Base-by-base conservation (phyloP, 2,888 invertebrate genomes). In the Chymomyza caudatula region DNA sequence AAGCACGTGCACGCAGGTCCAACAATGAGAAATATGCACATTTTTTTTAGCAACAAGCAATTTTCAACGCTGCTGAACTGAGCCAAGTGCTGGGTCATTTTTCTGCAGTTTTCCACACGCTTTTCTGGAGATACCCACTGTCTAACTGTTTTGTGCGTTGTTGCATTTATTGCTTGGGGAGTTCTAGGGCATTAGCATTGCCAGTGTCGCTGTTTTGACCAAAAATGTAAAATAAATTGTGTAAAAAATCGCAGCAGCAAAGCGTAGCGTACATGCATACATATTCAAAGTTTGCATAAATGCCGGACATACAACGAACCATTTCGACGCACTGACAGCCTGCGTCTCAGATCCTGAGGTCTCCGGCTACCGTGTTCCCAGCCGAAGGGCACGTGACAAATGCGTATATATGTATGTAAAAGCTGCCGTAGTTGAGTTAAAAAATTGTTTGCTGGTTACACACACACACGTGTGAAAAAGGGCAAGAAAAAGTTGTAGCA, bases 351-450 rank as follows among this genome's bases (percentile, higher is more conserved):
- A 63, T 6, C 29, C 22, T 61, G 44, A 67, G 43, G 60, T 65
- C 60, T 44, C 69, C 55, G 44, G 56, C 60, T 15, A 19, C 42
- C 49, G 57, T 43, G 43, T 22, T 43, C 44, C 63, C 72, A 62
- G 64, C 57, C 53, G 29, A 43, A 23, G 22, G 58, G 63, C 68
- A 72, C 15, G 61, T 66, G 70, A 67, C 63, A 85, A 79, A 79
- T 79, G 82, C 85, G 85, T 85, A 61, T 63, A 59, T 37, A 25
- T 29, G 51, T 51, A 81, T 82, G 82, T 69, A 85, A 83, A 85
- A 19, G 6, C 20, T 79, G 5, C 60, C 43, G 58, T 66, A 76
- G 57, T 57, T 44, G 47, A 54, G 51, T 66, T 67, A 66, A 70
- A 59, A 67, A 68, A 60, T 58, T 20, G 57, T 57, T 65, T 56